Conservation (phyloP, 2,113 vertebrate species). For the Cettia cetti region DNA sequence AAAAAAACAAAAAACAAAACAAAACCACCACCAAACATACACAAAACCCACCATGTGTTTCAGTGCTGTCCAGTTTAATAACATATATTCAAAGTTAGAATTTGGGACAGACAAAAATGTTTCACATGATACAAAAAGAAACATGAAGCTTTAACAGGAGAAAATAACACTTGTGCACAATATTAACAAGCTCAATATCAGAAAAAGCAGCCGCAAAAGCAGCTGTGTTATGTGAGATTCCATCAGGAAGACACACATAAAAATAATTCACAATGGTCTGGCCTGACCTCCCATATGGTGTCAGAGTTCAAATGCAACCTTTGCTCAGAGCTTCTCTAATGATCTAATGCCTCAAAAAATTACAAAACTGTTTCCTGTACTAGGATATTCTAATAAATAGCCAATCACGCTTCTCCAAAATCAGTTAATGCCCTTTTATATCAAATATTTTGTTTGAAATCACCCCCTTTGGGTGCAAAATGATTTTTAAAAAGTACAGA, state of each 20-base stretch:
- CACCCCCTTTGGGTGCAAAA: not conserved
- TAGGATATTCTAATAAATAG: not conserved
- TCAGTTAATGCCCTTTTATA: not conserved
- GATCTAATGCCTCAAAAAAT: not conserved
- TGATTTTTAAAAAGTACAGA: not conserved
- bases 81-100: not conserved
- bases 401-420: not conserved
- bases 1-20: not conserved
- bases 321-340: not conserved
- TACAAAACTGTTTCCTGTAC: not conserved
- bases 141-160: not conserved
- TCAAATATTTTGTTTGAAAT: not conserved
- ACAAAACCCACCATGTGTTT: not conserved
- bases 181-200: not conserved
- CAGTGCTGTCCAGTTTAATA: not conserved
- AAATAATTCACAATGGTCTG: not conserved
- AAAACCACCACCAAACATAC: not conserved
- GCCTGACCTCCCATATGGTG: not conserved
- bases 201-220: not conserved
- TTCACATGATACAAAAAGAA: not conserved
- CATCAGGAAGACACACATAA: accelerated
- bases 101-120: not conserved
- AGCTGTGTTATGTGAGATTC: not conserved
- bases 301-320: not conserved
- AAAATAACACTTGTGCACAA: not conserved